Base-by-base conservation (phyloP, 2,888 invertebrate species). In the Antheraea assamensis region DNA sequence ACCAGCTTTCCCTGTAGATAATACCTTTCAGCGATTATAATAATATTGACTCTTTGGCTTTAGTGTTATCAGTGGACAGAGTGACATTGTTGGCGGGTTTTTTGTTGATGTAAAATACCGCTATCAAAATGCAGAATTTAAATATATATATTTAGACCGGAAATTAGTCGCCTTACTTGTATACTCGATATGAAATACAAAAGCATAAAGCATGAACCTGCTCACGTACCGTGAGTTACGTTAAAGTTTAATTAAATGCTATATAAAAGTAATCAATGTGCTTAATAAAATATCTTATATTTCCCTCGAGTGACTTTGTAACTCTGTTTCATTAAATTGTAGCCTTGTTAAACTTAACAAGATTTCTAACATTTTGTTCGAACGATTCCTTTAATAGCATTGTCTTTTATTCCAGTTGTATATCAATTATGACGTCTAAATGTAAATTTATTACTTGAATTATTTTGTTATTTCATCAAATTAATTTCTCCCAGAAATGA, bases 1-100 rank as follows among this genome's bases (percentile, higher is more conserved):
- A 82, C 91, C 91, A 91, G 68, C 77, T 75, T 10, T 77, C 74
- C 0, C 90, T 90, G 76, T 15, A 24, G n/a, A 27, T 15, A 61
- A 61, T 3, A 17, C 27, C 61, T 8, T 27, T 27, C 24, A 27
- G 58, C 5, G 19, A 49, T n/a, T 58, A 58, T 4, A n/a, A 24
- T 7, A 58, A 24, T 1, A 58, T 24, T 52, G 19, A 21, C 19
- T 21, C 21, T 52, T 52, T 21, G 24, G 24, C n/a, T 58, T 24
- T 21, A 24, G 13, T 21, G 7, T 58, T 58, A 13, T 1, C n/a
- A 58, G 21, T 21, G 3, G 5, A 52, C 52, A 21, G 3, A 17
- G 52, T 21, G 21, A 21, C 3, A 21, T 2, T 58, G 24, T 24
- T 24, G 10, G 24, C 5, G 58, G 24, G 58, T 58, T 58, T 58